Percentiles rank a stretch among this genome's conserved stretches.
These are phyloP conservation scores for Tryphoninae sp. DNA, from an alignment of 2,888 invertebrate species.

Conservation along the genomic window DNA sequence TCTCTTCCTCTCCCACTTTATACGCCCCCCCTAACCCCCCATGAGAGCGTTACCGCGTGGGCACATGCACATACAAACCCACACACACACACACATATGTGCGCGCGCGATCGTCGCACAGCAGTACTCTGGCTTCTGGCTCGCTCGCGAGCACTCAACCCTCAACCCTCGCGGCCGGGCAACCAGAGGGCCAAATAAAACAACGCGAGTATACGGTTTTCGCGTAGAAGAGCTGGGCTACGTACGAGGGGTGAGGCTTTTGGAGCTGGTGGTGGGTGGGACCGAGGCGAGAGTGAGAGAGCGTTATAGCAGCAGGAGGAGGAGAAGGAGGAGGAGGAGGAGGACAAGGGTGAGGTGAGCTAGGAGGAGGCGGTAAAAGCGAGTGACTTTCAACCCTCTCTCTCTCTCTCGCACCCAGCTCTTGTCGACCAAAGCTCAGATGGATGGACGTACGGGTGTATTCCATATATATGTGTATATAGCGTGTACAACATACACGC, in stretches of 20 bases:
- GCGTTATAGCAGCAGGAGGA: not conserved
- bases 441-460: slow-evolving; percentile 65
- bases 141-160: slow-evolving; percentile 69
- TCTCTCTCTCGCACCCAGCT: slow-evolving; percentile 23
- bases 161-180: slow-evolving; percentile 70
- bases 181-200: slow-evolving; percentile 78
- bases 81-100: not conserved
- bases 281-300: slow-evolving; percentile 17
- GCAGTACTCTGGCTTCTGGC: slow-evolving; percentile 45
- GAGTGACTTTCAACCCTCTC: slow-evolving; percentile 64
- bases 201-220: slow-evolving; percentile 76
- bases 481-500: slow-evolving; percentile 21
- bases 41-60: slow-evolving; percentile 63
- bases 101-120: slow-evolving; percentile 10
- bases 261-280: slow-evolving; percentile 32
- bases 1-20: slow-evolving; percentile 31
- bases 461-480: slow-evolving; percentile 28
- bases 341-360: slow-evolving; percentile 59
- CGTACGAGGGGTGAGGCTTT: slow-evolving; percentile 24
- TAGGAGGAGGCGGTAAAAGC: slow-evolving; percentile 64
- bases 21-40: slow-evolving; percentile 17
- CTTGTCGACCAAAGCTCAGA: slow-evolving; percentile 64
- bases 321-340: slow-evolving; percentile 57
- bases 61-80: slow-evolving; percentile 65
- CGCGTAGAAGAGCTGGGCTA: slow-evolving; percentile 52